These are phyloP conservation scores for Eulacestoma nigropectus DNA, from an alignment of 2,113 vertebrate species.

Conservation along the genomic window DNA sequence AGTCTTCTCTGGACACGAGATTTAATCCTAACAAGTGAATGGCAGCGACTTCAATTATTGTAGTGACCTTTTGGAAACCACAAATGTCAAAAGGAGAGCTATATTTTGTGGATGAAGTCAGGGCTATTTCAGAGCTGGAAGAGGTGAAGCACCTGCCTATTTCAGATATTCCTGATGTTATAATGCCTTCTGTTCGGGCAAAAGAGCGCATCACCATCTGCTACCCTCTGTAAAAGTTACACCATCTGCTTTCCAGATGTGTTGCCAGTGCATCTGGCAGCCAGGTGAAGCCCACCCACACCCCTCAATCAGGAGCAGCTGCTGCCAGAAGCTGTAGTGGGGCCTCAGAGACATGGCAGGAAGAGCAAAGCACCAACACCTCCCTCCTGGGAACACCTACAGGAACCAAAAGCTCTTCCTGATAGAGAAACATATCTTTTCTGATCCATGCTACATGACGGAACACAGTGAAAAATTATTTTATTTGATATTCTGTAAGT, in stretches of 20 bases:
- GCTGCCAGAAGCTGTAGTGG: not conserved
- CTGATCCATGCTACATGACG: not conserved
- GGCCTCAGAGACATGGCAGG: not conserved
- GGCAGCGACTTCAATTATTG: not conserved
- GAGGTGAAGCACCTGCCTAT: not conserved
- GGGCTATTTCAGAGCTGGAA: not conserved
- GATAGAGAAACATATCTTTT: not conserved
- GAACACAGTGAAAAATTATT: not conserved
- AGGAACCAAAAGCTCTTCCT: not conserved
- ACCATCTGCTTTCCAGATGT: not conserved
- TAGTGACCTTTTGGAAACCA: not conserved
- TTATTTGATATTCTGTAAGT: not conserved
- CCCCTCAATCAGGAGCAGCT: not conserved
- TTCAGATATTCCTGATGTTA: not conserved
- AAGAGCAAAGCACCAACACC: not conserved
- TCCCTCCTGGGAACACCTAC: not conserved
- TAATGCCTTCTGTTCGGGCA: not conserved
- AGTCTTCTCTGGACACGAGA: not conserved
- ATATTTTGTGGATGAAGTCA: not conserved
- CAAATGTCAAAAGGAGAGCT: not conserved
- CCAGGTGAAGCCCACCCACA: not conserved
- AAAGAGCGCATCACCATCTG: not conserved
- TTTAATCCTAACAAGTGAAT: not conserved
- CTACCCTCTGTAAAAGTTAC: not conserved
- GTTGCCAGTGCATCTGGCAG: not conserved